A percentile compares a stretch with the other conserved stretches of the same genome.
phyloP scores from a whole-genome alignment of 2,888 invertebrate genomes.

The Aphrophora alni region DNA sequence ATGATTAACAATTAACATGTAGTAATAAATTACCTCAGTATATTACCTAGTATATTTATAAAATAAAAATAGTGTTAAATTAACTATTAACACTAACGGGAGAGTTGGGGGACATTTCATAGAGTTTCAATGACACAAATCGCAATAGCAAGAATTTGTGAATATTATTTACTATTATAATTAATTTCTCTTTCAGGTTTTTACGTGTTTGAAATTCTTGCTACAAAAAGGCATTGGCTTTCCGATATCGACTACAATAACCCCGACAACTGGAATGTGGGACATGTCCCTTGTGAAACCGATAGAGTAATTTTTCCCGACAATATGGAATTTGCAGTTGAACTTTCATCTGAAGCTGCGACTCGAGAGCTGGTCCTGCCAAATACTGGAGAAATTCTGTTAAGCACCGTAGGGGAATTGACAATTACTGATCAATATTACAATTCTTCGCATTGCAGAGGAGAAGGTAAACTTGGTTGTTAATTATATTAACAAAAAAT shows the following conservation, averaged over 20 bases:
- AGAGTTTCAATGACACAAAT: too few relatives aligned
- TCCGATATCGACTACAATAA: constrained; percentile 44
- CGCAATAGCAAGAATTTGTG: too few relatives aligned
- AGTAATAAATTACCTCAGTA: too few relatives aligned
- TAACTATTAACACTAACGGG: too few relatives aligned
- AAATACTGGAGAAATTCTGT: constrained; percentile 33
- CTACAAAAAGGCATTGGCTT: constrained; percentile 33
- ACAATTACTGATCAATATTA: constrained; percentile 21
- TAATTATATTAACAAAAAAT: too few relatives aligned
- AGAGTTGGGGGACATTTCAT: too few relatives aligned
- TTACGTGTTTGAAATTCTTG: not conserved
- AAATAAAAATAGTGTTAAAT: too few relatives aligned
- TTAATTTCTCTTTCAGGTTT: not conserved
- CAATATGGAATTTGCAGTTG: constrained; percentile 35
- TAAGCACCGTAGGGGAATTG: constrained; percentile 31
- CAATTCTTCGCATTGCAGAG: constrained; percentile 35
- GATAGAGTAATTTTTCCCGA: constrained; percentile 45
- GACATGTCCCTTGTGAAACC: constrained; percentile 43
- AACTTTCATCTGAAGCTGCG: constrained; percentile 34
- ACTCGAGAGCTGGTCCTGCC: constrained; percentile 33
- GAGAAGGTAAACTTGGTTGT: constrained; percentile 39
- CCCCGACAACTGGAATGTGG: constrained; percentile 43
- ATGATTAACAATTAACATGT: too few relatives aligned
- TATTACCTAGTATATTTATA: too few relatives aligned
- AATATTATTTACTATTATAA: too few relatives aligned